Evolutionary conservation across 2,113 vertebrate genomes (phyloP).

Genomic region (Calidris pygmaea): DNA sequence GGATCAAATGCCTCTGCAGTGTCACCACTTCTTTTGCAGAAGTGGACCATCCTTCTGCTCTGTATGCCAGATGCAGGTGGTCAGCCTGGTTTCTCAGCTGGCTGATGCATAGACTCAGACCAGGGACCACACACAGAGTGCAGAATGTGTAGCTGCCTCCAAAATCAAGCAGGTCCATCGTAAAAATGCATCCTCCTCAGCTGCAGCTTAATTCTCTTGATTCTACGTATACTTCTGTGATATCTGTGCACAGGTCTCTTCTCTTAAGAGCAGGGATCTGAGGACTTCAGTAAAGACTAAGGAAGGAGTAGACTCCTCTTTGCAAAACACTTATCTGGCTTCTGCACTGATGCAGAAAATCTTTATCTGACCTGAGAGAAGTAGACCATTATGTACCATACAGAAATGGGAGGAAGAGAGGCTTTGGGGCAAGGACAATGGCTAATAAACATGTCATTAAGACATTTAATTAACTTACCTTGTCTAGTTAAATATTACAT

Average conservation of each 20-base stretch:
- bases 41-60: background rate
- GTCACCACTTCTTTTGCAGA: background rate
- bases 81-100: background rate
- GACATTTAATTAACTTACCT: background rate
- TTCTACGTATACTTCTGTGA: background rate
- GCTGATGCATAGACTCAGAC: accelerated
- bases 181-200: background rate
- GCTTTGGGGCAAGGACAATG: background rate
- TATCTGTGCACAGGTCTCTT: background rate
- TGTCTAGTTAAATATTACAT: background rate
- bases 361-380: background rate
- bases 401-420: background rate
- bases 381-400: background rate
- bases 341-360: background rate
- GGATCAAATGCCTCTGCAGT: background rate
- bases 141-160: background rate
- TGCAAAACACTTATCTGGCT: background rate
- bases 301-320: background rate
- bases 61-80: background rate
- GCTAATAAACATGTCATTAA: slow-evolving; percentile 5
- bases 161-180: background rate
- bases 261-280: background rate
- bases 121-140: accelerated
- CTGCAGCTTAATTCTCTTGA: background rate
- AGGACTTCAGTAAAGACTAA: background rate